Percentiles rank a stretch among this genome's conserved stretches.
phyloP scores from a whole-genome alignment of 2,888 invertebrate species.

The Habrosyne pyritoides region DNA sequence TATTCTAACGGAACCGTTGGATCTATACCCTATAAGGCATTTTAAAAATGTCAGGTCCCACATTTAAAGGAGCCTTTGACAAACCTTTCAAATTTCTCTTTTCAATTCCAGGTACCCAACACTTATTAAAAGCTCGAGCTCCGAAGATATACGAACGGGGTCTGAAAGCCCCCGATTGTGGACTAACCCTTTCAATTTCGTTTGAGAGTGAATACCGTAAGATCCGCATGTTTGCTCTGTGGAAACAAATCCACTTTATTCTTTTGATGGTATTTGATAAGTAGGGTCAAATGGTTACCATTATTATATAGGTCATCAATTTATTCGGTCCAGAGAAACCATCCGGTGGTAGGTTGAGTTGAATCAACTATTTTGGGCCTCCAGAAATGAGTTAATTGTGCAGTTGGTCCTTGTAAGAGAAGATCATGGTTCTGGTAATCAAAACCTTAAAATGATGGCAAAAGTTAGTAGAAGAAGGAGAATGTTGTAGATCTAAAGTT shows the following conservation, averaged over 20 bases:
- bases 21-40: background rate
- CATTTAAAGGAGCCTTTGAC: background rate
- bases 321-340: too few relatives aligned
- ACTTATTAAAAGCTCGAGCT: slow-evolving; percentile 6
- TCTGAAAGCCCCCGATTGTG: slow-evolving; percentile 1
- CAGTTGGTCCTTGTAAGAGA: too few relatives aligned
- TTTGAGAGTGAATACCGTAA: background rate
- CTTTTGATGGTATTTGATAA: background rate
- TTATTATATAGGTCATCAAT: too few relatives aligned
- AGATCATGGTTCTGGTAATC: too few relatives aligned
- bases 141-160: background rate
- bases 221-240: slow-evolving; percentile 9
- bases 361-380: too few relatives aligned
- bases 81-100: background rate
- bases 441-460: too few relatives aligned
- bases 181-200: slow-evolving; percentile 16
- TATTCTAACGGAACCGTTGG: too few relatives aligned
- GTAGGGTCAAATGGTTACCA: background rate
- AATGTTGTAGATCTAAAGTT: too few relatives aligned
- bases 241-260: background rate
- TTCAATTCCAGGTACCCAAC: slow-evolving; percentile 5
- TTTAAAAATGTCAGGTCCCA: background rate
- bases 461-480: too few relatives aligned
- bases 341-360: too few relatives aligned
- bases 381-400: too few relatives aligned